Base-by-base conservation (phyloP, 1,140 invertebrate genomes). In the Anthonomus grandis region DNA sequence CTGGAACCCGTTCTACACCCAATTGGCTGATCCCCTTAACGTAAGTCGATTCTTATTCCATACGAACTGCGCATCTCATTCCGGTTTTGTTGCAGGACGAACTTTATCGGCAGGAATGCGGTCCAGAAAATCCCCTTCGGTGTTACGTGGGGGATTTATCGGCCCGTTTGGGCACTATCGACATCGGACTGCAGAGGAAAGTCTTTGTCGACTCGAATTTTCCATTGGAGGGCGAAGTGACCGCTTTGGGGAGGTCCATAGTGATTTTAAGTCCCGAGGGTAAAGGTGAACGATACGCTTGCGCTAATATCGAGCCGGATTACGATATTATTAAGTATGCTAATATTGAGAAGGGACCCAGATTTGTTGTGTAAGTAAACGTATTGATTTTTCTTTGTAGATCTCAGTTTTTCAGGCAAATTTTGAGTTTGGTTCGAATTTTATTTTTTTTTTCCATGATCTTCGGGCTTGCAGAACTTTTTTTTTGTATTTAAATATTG, bases 131-230 rank as follows among this genome's bases (percentile, higher is more conserved):
- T 69, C 93, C 91, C 0, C 72, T 95, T 15, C 78, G 93, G 3
- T 98, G 95, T 75, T 89, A 95, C 67, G 87, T 95, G n/a, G 95
- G 94, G 0, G 95, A 98, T 74, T 73, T 96, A 38, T 90, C 91
- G 1, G 84, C 89, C 0, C 81, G 93, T 52, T 74, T 94, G 31
- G 93, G 91, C 1, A 84, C 89, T 0, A 90, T 96, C 52, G 84
- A 87, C 63, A 78, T 97, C 31, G 94, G 93, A 5, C 78, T 83
- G 4, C 80, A 86, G 42, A 81, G 90, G 55, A 81, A 83, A 64
- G 81, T 96, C 52, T 86, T 92, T 62, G 83, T 86, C 18, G 94
- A 98, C 76, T 77, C 84, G 4, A 95, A 94, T 76, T 85, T 97
- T 41, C 92, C 93, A 0, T 75, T 98, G 12, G 87, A 87, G 73